Evolutionary conservation across 2,113 vertebrate species (phyloP).

Genomic region (Anser brachyrhynchus): DNA sequence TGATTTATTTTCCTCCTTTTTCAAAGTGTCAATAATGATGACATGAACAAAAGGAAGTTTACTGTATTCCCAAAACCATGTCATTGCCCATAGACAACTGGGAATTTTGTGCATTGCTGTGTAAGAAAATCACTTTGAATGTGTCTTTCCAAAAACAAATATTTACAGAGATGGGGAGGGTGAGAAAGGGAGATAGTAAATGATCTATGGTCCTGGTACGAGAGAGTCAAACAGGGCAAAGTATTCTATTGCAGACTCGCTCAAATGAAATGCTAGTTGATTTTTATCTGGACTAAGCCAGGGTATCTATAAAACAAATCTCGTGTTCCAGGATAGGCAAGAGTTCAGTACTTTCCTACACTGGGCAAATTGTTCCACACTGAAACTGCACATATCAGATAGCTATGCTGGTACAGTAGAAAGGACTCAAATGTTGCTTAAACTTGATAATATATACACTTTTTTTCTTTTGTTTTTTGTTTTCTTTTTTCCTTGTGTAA

Average conservation of each 20-base stretch:
- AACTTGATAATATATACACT: background rate
- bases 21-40: background rate
- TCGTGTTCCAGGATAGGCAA: conserved; percentile 63
- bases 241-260: conserved; percentile 50
- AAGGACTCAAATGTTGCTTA: conserved; percentile 37
- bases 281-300: conserved; percentile 17
- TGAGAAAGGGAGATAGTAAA: conserved; percentile 48
- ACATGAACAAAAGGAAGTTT: conserved; percentile 11
- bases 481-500: background rate
- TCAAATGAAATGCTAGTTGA: conserved; percentile 44
- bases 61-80: background rate
- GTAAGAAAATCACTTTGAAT: background rate
- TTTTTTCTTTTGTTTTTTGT: background rate
- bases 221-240: conserved; percentile 37
- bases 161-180: conserved; percentile 36
- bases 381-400: conserved; percentile 57
- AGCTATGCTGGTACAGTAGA: background rate
- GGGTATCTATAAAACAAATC: conserved; percentile 70
- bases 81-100: background rate
- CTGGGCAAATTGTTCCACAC: conserved; percentile 29
- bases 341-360: conserved; percentile 72
- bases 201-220: background rate
- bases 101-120: background rate
- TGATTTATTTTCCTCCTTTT: background rate
- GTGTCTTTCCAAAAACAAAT: conserved; percentile 5